A percentile compares a stretch with the other conserved stretches of the same genome.
Conservation (phyloP, 2,113 vertebrate species). For the Piaya cayana region DNA sequence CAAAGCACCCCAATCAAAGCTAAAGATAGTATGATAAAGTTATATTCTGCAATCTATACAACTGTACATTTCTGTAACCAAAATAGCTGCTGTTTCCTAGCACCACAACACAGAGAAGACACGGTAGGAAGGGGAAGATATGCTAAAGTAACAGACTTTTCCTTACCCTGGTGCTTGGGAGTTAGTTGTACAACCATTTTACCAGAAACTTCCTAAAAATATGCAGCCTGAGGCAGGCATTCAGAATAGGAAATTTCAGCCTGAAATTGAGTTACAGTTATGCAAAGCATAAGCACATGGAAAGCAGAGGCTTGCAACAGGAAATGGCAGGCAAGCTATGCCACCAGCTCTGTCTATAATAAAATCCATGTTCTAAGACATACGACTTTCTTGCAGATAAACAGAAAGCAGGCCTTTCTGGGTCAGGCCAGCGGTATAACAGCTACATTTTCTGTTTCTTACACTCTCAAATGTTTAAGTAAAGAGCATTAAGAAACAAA, state of each 20-base stretch:
- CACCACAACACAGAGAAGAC: background rate
- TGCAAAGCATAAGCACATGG: slow-evolving; percentile 1
- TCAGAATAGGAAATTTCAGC: background rate
- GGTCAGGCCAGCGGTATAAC: background rate
- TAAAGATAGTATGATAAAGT: background rate
- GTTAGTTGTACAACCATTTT: background rate
- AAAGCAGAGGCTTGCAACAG: background rate
- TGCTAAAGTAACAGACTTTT: background rate
- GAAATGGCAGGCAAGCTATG: slow-evolving; percentile 8
- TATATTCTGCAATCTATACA: background rate
- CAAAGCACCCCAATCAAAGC: background rate
- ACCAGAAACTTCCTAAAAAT: background rate
- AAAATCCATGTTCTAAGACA: background rate
- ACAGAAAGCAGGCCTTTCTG: background rate
- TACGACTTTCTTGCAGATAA: background rate
- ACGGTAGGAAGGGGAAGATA: background rate
- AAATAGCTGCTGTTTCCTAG: background rate
- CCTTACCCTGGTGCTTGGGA: background rate
- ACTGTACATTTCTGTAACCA: background rate
- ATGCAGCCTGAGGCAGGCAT: background rate
- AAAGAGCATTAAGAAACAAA: background rate
- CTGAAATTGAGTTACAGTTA: background rate
- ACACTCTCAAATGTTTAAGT: background rate
- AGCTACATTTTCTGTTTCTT: background rate
- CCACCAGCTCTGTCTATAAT: slow-evolving; percentile 18